Evolutionary conservation across 2,113 vertebrate genomes (phyloP).

Genomic region (Lagopus muta): DNA sequence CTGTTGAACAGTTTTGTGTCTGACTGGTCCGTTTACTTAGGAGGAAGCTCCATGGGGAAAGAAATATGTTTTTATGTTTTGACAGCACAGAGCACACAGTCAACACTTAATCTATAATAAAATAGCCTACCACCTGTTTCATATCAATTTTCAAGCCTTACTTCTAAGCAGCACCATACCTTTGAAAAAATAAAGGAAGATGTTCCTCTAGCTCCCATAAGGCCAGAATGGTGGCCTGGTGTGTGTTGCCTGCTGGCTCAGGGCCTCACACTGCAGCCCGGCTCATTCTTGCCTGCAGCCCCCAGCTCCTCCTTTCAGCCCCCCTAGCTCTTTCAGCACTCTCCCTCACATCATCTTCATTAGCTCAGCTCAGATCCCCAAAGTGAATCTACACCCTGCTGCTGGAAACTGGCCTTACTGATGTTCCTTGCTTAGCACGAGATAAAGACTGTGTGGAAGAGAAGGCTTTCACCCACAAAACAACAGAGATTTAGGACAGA

Average conservation of each 20-base stretch:
- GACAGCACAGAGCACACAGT: constrained; percentile 47
- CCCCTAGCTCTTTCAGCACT: neutral
- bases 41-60: constrained; percentile 27
- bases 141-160: constrained; percentile 33
- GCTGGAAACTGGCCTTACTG: neutral
- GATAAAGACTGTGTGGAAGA: neutral
- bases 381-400: neutral
- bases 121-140: constrained; percentile 56
- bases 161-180: neutral
- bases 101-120: constrained; percentile 63
- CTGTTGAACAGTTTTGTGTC: constrained; percentile 13
- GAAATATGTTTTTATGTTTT: constrained; percentile 29
- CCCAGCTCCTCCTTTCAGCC: neutral
- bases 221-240: rapidly evolving
- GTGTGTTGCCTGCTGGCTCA: neutral
- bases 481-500: neutral
- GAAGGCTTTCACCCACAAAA: neutral
- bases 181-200: neutral
- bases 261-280: neutral
- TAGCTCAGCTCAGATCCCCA: neutral
- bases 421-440: rapidly evolving
- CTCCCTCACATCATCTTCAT: neutral
- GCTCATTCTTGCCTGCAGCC: neutral
- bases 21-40: constrained; percentile 37
- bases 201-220: neutral